phyloP scores from a whole-genome alignment of 2,797 vertebrate genomes.

The Danio jaintianensis region DNA sequence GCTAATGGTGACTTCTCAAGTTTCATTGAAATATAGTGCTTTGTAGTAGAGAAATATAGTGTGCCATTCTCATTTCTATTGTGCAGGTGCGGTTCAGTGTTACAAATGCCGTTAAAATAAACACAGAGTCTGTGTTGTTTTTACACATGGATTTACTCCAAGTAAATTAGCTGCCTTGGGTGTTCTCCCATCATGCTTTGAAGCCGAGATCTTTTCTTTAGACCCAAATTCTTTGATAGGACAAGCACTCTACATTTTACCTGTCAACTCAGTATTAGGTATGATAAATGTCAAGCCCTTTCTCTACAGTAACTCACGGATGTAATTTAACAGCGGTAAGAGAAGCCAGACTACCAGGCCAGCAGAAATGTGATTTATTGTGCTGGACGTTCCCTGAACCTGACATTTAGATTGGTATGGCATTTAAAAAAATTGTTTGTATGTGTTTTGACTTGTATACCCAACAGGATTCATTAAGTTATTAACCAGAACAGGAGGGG shows the following conservation, averaged over 20 bases:
- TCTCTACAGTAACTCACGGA: slow-evolving; percentile 5
- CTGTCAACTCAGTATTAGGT: slow-evolving; percentile 31
- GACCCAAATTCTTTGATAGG: slow-evolving; percentile 12
- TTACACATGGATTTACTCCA: slow-evolving; percentile 21
- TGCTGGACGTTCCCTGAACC: slow-evolving; percentile 22
- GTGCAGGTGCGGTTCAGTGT: background rate
- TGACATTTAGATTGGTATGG: slow-evolving; percentile 21
- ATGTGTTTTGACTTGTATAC: slow-evolving; percentile 32
- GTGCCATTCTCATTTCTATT: background rate
- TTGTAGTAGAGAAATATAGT: background rate
- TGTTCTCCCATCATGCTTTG: background rate
- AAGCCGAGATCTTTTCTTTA: slow-evolving; percentile 18
- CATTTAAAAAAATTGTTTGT: slow-evolving; percentile 14
- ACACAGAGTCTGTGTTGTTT: slow-evolving; percentile 31
- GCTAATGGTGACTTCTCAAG: background rate
- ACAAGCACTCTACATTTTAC: slow-evolving; percentile 17
- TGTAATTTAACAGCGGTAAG: slow-evolving; percentile 30
- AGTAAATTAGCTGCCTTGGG: slow-evolving; percentile 10
- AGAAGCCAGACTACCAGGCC: background rate
- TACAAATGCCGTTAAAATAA: slow-evolving; percentile 34
- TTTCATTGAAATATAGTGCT: slow-evolving; percentile 12
- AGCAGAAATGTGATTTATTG: slow-evolving; percentile 44
- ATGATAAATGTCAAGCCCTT: slow-evolving; percentile 41
- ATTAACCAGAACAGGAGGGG: slow-evolving; percentile 16
- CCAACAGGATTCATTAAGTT: slow-evolving; percentile 5